Conservation (phyloP, 2,113 vertebrate species). For the Uria aalge region DNA sequence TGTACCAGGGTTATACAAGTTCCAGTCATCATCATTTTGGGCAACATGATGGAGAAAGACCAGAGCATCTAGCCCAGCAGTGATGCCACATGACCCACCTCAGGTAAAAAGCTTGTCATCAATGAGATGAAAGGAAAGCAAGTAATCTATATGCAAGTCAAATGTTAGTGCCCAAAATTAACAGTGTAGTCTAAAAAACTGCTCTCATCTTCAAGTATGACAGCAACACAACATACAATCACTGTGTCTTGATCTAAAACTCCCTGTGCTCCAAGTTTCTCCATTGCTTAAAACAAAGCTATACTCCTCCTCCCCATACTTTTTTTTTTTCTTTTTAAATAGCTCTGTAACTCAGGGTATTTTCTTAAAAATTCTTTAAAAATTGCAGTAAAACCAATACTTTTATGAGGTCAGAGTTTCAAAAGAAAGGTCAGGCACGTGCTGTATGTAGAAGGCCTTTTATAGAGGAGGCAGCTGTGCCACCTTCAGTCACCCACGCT, state of each 20-base stretch:
- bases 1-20: rapidly evolving
- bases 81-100: not conserved
- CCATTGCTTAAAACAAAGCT: not conserved
- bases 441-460: not conserved
- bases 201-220: not conserved
- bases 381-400: not conserved
- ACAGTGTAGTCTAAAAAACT: not conserved
- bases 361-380: not conserved
- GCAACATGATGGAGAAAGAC: not conserved
- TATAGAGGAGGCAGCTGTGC: not conserved
- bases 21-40: not conserved
- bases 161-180: not conserved
- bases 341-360: not conserved
- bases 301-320: not conserved
- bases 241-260: not conserved
- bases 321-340: not conserved
- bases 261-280: not conserved
- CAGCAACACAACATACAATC: not conserved
- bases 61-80: not conserved
- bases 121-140: not conserved
- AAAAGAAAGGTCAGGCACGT: not conserved
- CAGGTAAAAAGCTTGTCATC: not conserved
- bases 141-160: not conserved
- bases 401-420: not conserved
- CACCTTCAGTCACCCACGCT: not conserved